Evolutionary conservation across 1,140 invertebrate species (phyloP), one percentile per base, ranked within the genome.

Genomic region (Conopomorpha cramerella): DNA sequence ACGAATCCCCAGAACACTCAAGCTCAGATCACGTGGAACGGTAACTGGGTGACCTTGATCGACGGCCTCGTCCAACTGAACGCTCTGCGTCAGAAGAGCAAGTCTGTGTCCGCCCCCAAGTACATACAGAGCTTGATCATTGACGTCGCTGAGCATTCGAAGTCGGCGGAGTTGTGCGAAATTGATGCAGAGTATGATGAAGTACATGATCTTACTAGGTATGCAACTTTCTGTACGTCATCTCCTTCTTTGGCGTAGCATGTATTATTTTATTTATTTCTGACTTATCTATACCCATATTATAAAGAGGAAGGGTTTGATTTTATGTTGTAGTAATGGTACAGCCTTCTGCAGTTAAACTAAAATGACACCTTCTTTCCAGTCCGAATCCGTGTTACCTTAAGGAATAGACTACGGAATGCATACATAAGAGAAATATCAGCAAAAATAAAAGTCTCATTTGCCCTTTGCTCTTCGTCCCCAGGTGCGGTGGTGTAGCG

Each of bases 11-110:
- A 28, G 2, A 30, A 38, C 10, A 39, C 36, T 2, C 16, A 30
- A 8, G 47, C 31, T 7, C 6, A 32, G 2, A 13, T 49, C 0
- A n/a, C 16, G 8, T 49, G 47, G 47, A 29, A 30, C 2, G 26
- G 34, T 10, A 43, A 43, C 14, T 49, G 43, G 43, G 41, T 34
- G 3, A 40, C 40, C 0, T 39, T 45, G 2, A 30, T 49, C 0
- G 47, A 49, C 17, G 38, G 30, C 2, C 13, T 49, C 8, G 3
- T 49, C 4, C 47, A 49, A 18, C 16, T 45, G 6, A 33, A 39
- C 16, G 25, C 30, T 0, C n/a, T 49, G 3, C 27, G 30, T n/a
- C 14, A 32, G 2, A 2, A 14, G 2, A 28, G 36, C 10, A 8
- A 37, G 2, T 4, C 16, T 8, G n/a, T 43, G 1, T 38, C 36